Conservation (phyloP, 2,113 vertebrate genomes). For the Anolis carolinensis region DNA sequence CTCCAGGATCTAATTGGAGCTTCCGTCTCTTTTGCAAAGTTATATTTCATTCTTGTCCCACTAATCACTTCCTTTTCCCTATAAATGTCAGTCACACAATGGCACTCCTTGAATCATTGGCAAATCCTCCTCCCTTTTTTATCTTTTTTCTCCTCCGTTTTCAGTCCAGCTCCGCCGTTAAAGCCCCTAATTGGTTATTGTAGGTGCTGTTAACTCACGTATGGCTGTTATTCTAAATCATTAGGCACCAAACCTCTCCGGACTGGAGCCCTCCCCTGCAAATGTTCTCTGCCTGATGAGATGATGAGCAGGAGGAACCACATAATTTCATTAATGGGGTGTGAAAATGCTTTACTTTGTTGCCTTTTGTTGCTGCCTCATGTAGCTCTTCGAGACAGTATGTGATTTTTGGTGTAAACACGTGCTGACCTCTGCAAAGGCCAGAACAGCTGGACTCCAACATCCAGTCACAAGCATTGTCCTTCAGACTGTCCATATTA, state of each 20-base stretch:
- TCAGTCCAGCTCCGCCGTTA: background rate
- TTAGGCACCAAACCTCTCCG: background rate
- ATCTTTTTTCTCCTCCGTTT: background rate
- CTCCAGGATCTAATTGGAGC: background rate
- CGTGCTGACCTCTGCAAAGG: too few relatives aligned
- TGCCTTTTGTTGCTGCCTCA: too few relatives aligned
- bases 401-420: background rate
- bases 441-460: too few relatives aligned
- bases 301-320: background rate
- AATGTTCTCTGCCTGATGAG: background rate
- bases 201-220: background rate
- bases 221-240: conserved; percentile 11
- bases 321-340: conserved; percentile 7
- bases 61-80: background rate
- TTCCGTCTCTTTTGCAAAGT: background rate
- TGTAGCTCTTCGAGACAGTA: background rate
- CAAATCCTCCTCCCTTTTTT: too few relatives aligned
- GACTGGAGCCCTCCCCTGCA: background rate
- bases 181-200: conserved; percentile 1
- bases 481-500: too few relatives aligned
- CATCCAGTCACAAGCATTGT: too few relatives aligned
- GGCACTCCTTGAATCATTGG: background rate
- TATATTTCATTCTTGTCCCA: background rate
- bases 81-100: conserved; percentile 3
- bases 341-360: background rate